These are phyloP conservation scores for Sycophaga agraensis DNA, from an alignment of 1,140 invertebrate species.

Conservation along the genomic window DNA sequence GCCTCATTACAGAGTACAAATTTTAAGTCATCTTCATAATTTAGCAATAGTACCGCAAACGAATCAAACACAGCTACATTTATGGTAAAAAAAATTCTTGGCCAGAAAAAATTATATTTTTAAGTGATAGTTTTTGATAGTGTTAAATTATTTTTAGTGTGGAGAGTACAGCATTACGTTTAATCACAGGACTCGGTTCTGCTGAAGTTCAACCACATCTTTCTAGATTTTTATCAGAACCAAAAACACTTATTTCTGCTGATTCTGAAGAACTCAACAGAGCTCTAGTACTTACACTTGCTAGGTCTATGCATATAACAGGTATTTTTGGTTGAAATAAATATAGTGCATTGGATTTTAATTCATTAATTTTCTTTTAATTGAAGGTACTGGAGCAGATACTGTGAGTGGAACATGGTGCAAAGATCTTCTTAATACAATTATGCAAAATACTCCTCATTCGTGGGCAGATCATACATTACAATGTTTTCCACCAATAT, in stretches of 20 bases:
- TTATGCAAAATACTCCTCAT: conserved; percentile 93
- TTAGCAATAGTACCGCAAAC: conserved; percentile 87
- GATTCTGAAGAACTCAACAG: conserved; percentile 95
- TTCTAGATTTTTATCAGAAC: conserved; percentile 82
- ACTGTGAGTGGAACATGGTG: conserved; percentile 79
- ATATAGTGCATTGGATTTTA: too few species aligned
- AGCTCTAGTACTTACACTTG: conserved; percentile 88
- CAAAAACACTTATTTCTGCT: conserved; percentile 83
- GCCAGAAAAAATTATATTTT: background rate
- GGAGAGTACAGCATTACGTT: conserved; percentile 86
- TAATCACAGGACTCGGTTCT: conserved; percentile 89
- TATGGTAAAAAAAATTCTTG: conserved; percentile 66
- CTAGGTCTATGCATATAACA: conserved; percentile 92
- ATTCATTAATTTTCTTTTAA: background rate
- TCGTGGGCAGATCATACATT: conserved; percentile 92
- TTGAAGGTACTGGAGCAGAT: conserved; percentile 60
- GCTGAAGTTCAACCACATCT: conserved; percentile 89
- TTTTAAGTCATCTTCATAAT: conserved; percentile 88
- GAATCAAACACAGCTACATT: conserved; percentile 91
- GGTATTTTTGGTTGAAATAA: conserved; percentile 53
- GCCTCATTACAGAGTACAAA: conserved; percentile 89
- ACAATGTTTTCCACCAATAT: conserved; percentile 84
- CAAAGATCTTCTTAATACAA: conserved; percentile 85
- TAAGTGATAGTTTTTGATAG: background rate
- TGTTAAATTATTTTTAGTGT: conserved; percentile 63